Percentiles rank a stretch among this genome's conserved stretches.
Conservation (phyloP, 2,888 invertebrate genomes). For the Agrochola lychnidis region DNA sequence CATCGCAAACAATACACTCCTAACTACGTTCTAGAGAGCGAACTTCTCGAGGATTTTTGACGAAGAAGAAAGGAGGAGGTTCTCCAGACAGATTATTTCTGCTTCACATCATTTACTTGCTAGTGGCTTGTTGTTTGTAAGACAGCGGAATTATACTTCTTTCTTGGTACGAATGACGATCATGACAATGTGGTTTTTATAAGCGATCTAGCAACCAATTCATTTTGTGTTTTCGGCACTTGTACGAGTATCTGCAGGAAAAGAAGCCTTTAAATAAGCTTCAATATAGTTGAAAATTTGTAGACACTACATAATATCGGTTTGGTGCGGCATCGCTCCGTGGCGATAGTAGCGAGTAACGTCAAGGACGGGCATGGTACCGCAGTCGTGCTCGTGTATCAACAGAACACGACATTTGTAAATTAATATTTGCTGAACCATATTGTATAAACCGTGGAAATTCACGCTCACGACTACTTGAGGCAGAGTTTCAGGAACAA, state of each 20-base stretch:
- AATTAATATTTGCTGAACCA: slow-evolving; percentile 54
- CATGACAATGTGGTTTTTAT: not conserved
- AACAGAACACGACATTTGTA: slow-evolving; percentile 49
- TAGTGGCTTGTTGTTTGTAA: not conserved
- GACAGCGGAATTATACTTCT: not conserved
- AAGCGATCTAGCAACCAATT: not conserved
- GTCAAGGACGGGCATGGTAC: slow-evolving; percentile 51
- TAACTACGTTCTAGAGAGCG: not conserved
- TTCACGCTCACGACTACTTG: slow-evolving; percentile 20
- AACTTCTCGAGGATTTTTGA: not conserved
- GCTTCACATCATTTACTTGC: not conserved
- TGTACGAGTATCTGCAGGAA: not conserved
- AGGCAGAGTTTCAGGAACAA: slow-evolving; percentile 7
- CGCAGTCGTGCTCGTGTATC: slow-evolving; percentile 27
- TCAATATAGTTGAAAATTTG: not conserved
- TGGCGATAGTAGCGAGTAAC: slow-evolving; percentile 9
- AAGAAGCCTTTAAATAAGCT: not conserved
- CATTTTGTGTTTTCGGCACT: not conserved
- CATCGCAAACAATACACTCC: not conserved
- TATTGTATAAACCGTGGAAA: slow-evolving; percentile 30
- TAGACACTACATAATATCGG: slow-evolving; percentile 7
- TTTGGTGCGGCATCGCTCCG: slow-evolving; percentile 8
- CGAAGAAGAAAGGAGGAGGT: not conserved
- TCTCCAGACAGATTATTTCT: not conserved
- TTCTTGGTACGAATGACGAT: not conserved